A percentile compares a stretch with the other conserved stretches of the same genome.
Conservation (phyloP, 2,113 vertebrate species). For the Holacanthus passer region DNA sequence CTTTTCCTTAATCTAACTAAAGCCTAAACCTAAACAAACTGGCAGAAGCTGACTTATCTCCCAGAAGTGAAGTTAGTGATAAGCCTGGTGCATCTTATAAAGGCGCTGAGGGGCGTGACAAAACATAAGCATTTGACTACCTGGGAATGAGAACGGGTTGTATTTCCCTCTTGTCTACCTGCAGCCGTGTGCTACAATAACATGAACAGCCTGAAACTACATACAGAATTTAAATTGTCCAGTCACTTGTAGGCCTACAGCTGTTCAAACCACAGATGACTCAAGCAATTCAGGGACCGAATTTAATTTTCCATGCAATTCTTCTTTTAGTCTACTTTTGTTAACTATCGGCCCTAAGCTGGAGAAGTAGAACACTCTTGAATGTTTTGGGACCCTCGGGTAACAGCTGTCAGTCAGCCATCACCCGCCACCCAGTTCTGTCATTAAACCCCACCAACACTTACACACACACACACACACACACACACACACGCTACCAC, state of each 20-base stretch:
- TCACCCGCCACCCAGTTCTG: slow-evolving; percentile 79
- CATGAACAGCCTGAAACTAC: slow-evolving; percentile 32
- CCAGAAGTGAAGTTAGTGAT: too few relatives aligned
- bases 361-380: slow-evolving; percentile 55
- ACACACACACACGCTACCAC: slow-evolving; percentile 32
- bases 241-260: slow-evolving; percentile 47
- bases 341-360: slow-evolving; percentile 28
- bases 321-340: slow-evolving; percentile 34
- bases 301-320: slow-evolving; percentile 39
- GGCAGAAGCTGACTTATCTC: too few relatives aligned
- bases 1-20: too few relatives aligned
- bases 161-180: neutral
- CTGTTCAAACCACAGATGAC: slow-evolving; percentile 53
- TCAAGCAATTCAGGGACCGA: slow-evolving; percentile 27
- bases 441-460: slow-evolving; percentile 49
- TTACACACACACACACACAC: neutral
- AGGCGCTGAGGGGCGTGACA: too few relatives aligned
- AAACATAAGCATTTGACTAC: too few relatives aligned
- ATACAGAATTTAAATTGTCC: slow-evolving; percentile 32
- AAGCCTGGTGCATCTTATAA: too few relatives aligned
- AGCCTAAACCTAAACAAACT: too few relatives aligned
- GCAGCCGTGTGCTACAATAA: slow-evolving; percentile 14
- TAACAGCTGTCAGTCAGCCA: slow-evolving; percentile 69
- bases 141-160: too few relatives aligned
- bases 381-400: slow-evolving; percentile 52